Percentiles rank a stretch among this genome's conserved stretches.
Conservation (phyloP, 2,113 vertebrate genomes). For the Diphyllodes magnificus region DNA sequence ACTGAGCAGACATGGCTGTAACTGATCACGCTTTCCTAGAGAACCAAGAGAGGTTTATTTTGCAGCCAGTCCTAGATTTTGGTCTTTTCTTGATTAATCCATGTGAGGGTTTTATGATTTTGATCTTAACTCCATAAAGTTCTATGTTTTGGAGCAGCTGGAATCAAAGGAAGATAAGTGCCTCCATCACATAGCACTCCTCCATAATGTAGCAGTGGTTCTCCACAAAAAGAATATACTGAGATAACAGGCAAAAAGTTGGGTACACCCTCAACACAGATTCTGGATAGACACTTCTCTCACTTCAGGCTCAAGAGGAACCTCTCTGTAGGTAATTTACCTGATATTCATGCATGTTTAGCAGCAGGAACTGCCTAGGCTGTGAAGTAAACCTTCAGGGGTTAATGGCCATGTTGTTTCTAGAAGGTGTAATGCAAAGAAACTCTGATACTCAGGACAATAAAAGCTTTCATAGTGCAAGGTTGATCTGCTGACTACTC, state of each 20-base stretch:
- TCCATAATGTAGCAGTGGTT: background rate
- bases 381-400: background rate
- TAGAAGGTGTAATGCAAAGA: background rate
- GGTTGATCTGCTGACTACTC: constrained; percentile 1
- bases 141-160: background rate
- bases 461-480: background rate
- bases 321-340: background rate
- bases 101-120: fast-evolving
- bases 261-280: background rate
- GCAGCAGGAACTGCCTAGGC: background rate
- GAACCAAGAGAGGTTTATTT: background rate
- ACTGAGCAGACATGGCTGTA: background rate
- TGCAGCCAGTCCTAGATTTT: background rate
- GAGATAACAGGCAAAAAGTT: background rate
- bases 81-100: background rate
- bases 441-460: background rate
- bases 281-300: background rate
- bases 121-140: background rate
- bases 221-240: background rate
- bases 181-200: background rate
- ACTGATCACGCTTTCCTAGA: background rate
- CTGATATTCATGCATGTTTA: background rate
- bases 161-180: background rate
- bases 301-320: background rate
- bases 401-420: background rate